Percentiles rank a stretch among this genome's conserved stretches.
Conservation (phyloP, 2,797 vertebrate genomes). For the Linurgus olivaceus region DNA sequence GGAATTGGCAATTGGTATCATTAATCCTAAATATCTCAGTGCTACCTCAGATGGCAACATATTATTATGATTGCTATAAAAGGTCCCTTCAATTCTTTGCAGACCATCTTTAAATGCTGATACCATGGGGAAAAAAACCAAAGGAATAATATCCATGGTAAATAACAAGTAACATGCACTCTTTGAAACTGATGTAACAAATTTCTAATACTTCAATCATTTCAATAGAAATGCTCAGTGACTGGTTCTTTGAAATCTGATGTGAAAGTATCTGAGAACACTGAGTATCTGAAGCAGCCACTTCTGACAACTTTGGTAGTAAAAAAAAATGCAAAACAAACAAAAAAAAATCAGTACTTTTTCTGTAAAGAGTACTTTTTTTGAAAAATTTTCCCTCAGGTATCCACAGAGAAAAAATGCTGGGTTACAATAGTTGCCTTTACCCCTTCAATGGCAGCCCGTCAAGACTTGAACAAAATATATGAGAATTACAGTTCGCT, state of each 20-base stretch:
- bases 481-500: background rate
- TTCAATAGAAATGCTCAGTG: background rate
- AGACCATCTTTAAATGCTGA: background rate
- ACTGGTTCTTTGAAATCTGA: background rate
- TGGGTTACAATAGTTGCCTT: background rate
- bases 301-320: background rate
- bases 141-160: background rate
- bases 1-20: background rate
- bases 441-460: background rate
- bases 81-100: background rate
- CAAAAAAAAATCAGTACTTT: background rate
- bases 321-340: rapidly evolving
- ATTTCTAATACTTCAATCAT: background rate
- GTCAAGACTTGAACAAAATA: background rate
- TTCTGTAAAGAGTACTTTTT: background rate
- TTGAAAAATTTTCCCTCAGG: background rate
- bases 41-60: rapidly evolving
- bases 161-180: background rate
- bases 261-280: background rate
- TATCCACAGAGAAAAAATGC: background rate
- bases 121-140: background rate
- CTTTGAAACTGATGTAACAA: background rate
- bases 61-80: background rate
- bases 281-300: background rate
- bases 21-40: background rate